phyloP scores from a whole-genome alignment of 2,888 invertebrate genomes.

The Troides helena region DNA sequence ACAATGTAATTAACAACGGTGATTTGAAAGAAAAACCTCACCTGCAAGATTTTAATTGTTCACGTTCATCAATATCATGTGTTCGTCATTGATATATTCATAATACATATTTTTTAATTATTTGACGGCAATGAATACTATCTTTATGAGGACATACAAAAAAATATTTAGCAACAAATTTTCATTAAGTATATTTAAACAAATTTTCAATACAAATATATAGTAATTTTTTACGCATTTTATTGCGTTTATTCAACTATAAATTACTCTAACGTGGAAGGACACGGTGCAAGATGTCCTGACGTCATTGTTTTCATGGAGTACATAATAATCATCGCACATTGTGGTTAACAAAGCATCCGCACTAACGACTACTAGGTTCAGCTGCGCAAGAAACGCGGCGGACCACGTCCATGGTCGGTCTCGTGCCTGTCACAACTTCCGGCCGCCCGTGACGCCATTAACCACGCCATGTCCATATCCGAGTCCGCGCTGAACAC shows the following conservation, averaged over 20 bases:
- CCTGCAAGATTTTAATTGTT: not conserved
- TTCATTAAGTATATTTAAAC: no score
- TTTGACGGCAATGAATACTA: no score
- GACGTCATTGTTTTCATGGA: no score
- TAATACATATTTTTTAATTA: not conserved
- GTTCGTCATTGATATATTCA: not conserved
- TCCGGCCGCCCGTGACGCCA: conserved; percentile 69
- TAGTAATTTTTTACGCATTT: no score
- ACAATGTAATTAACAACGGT: conserved; percentile 28
- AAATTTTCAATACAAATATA: no score
- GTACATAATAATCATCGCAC: not conserved
- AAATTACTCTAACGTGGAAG: no score
- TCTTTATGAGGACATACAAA: no score
- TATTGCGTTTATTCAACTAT: no score
- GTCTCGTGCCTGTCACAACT: conserved; percentile 92
- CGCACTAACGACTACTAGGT: conserved; percentile 66
- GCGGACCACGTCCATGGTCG: conserved; percentile 89
- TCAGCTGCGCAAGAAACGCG: conserved; percentile 82
- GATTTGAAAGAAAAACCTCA: conserved; percentile 6
- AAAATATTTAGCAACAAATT: no score
- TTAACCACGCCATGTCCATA: conserved; percentile 86
- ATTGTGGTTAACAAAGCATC: conserved; percentile 25
- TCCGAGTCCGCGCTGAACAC: conserved; percentile 94
- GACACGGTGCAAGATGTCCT: no score
- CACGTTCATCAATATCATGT: not conserved